Evolutionary conservation across 2,797 vertebrate genomes (phyloP).

Genomic region (Pantherophis vulpinus): DNA sequence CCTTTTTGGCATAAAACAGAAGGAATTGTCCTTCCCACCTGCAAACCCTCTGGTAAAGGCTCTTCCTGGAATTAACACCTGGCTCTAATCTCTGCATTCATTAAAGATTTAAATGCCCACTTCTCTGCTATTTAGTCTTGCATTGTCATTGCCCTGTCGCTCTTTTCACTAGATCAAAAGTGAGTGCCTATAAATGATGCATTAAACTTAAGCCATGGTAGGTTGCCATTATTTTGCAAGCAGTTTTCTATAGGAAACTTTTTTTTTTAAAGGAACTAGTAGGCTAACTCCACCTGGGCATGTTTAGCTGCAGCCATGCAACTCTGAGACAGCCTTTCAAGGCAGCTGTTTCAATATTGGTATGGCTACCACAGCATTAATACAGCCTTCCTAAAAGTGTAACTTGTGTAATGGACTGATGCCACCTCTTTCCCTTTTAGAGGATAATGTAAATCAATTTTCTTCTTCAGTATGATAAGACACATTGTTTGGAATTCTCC

Average conservation of each 20-base stretch:
- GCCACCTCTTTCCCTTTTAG: background rate
- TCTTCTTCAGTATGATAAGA: background rate
- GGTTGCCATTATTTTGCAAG: background rate
- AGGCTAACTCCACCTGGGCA: background rate
- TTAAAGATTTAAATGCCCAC: background rate
- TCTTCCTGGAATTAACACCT: conserved; percentile 24
- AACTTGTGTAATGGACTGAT: background rate
- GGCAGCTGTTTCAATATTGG: background rate
- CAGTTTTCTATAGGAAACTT: background rate
- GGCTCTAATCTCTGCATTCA: conserved; percentile 11
- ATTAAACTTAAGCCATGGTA: background rate
- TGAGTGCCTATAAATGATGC: background rate
- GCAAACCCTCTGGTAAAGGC: background rate
- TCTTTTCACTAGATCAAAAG: background rate
- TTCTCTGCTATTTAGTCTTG: background rate
- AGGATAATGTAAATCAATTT: background rate
- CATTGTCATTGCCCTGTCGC: background rate
- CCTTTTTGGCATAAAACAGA: conserved; percentile 3
- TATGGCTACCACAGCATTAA: background rate
- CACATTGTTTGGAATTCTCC: background rate
- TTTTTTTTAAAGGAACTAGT: background rate
- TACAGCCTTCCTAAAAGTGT: background rate
- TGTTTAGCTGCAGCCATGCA: background rate
- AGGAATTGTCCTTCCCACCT: background rate
- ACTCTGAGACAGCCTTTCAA: background rate